These are phyloP conservation scores for Brenthis hecate DNA, from an alignment of 2,888 invertebrate genomes.

Conservation along the genomic window DNA sequence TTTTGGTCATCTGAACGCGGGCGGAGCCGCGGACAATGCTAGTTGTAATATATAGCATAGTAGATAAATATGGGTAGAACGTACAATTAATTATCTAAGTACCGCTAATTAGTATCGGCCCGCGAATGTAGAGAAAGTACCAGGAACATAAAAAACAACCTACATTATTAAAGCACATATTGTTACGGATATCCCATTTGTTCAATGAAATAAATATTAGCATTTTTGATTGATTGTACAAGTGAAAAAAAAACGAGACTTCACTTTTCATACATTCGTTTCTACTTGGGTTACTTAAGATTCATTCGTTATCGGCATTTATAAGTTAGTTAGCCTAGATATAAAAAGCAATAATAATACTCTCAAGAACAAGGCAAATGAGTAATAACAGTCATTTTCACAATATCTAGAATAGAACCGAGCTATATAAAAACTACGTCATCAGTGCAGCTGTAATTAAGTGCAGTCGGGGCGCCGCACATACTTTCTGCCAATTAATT, in stretches of 20 bases:
- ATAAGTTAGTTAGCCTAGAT: background rate
- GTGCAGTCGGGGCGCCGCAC: slow-evolving; percentile 38
- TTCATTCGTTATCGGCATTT: background rate
- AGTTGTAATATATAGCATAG: background rate
- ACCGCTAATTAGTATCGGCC: slow-evolving; percentile 53
- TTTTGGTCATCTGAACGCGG: too few relatives aligned
- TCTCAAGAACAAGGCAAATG: background rate
- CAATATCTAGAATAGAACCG: slow-evolving; percentile 41
- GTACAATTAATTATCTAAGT: slow-evolving; percentile 54
- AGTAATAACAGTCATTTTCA: slow-evolving; percentile 30
- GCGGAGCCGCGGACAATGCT: too few relatives aligned
- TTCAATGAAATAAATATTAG: background rate
- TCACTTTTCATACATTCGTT: too few relatives aligned
- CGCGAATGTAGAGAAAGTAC: slow-evolving; percentile 65
- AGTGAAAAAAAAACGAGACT: too few relatives aligned
- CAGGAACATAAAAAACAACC: slow-evolving; percentile 41
- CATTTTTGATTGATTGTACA: too few relatives aligned
- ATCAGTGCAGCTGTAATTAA: slow-evolving; percentile 40
- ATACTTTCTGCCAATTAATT: slow-evolving; percentile 53
- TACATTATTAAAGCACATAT: slow-evolving; percentile 18
- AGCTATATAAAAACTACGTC: slow-evolving; percentile 39
- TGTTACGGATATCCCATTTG: background rate
- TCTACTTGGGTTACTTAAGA: too few relatives aligned
- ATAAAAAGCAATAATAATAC: slow-evolving; percentile 4
- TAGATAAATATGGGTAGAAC: slow-evolving; percentile 18